Percentiles rank a stretch among this genome's conserved stretches.
Conservation (phyloP, 1,140 invertebrate genomes). For the Caenorhabditis inopinata region DNA sequence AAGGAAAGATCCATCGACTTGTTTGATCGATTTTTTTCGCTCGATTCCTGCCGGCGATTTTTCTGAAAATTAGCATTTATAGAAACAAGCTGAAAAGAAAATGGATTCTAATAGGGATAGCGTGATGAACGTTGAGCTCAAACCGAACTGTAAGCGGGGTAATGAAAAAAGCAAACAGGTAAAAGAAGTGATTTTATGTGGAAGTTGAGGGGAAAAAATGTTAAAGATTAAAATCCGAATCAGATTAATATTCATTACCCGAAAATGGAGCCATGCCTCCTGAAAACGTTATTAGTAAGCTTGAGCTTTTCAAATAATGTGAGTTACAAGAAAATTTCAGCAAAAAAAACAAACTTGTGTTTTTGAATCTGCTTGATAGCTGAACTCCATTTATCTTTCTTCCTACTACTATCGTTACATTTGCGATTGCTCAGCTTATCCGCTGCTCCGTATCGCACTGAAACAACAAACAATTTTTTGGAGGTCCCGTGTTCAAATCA, state of each 20-base stretch:
- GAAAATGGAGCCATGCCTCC: conserved; percentile 8
- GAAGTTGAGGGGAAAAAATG: not conserved
- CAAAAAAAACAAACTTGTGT: conserved; percentile 51
- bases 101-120: not conserved
- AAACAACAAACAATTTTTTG: not conserved
- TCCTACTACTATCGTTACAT: conserved; percentile 17
- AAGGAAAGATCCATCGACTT: conserved; percentile 52
- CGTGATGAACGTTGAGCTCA: no score
- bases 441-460: not conserved
- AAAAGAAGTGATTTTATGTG: no score
- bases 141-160: not conserved
- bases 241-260: not conserved
- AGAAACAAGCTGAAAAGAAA: not conserved
- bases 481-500: no score
- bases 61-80: conserved; percentile 41
- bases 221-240: not conserved
- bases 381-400: conserved; percentile 42
- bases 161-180: not conserved
- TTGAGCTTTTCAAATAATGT: not conserved
- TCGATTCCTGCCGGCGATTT: conserved; percentile 49
- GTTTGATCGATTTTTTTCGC: conserved; percentile 57
- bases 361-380: conserved; percentile 52
- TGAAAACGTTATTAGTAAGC: not conserved
- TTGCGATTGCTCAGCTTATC: not conserved
- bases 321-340: no score